These are phyloP conservation scores for Cuniculus paca DNA, from an alignment of 2,797 vertebrate species.

Conservation along the genomic window DNA sequence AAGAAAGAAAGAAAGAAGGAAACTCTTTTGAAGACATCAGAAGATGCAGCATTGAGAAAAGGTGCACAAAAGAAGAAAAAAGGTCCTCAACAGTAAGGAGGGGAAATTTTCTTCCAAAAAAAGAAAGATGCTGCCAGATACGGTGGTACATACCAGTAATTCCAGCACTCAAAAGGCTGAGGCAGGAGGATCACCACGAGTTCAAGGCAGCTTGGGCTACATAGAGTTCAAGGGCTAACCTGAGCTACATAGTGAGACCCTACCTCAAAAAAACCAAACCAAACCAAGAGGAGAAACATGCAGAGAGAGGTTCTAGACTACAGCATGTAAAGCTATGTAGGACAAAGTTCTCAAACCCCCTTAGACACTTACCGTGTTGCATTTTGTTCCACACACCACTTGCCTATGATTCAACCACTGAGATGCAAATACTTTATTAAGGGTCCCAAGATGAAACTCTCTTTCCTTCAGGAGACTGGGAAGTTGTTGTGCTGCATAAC, in stretches of 20 bases:
- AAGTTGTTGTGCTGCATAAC: conserved; percentile 95
- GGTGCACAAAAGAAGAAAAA: neutral
- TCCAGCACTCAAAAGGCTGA: neutral
- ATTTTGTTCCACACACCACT: conserved; percentile 99
- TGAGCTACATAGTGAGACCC: neutral
- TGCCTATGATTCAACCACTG: conserved; percentile 99
- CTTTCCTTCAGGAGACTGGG: conserved; percentile 95
- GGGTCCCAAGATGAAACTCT: conserved; percentile 96
- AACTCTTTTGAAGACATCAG: neutral
- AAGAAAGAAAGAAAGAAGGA: conserved; percentile 20
- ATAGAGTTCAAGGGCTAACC: neutral
- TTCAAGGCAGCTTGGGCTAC: neutral
- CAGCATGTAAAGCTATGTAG: neutral
- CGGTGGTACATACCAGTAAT: neutral
- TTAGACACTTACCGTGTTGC: conserved; percentile 95
- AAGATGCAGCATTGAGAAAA: conserved; percentile 14
- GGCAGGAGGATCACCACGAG: neutral
- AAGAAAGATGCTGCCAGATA: neutral
- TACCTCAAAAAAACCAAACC: neutral
- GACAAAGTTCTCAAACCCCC: neutral
- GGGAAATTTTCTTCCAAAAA: neutral
- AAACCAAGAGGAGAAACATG: neutral
- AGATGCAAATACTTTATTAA: conserved; percentile 99
- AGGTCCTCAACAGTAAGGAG: neutral
- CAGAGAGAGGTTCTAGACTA: neutral